phyloP scores from a whole-genome alignment of 1,140 invertebrate species.

The Carposina sasakii region DNA sequence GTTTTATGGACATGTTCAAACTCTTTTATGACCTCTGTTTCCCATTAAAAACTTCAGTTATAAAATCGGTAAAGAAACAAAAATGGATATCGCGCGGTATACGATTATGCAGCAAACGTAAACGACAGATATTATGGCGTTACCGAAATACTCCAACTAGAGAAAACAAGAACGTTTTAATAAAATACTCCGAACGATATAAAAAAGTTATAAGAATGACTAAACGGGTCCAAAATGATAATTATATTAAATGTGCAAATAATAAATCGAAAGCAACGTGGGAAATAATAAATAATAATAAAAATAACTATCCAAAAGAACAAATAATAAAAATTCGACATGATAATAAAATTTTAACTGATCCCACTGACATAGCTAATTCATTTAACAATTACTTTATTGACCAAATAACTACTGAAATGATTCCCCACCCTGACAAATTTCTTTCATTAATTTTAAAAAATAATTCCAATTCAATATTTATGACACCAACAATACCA shows the following conservation, averaged over 20 bases:
- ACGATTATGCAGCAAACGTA: background rate
- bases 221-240: constrained; percentile 3
- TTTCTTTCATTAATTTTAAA: too few relatives aligned
- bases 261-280: constrained; percentile 1
- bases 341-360: background rate
- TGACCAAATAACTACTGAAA: constrained; percentile 1
- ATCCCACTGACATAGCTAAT: constrained; percentile 2
- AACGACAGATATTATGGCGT: background rate
- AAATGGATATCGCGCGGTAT: constrained; percentile 7
- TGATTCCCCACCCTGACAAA: too few relatives aligned
- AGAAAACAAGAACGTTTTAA: background rate
- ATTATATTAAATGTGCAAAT: background rate
- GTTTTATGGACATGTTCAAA: constrained; percentile 4
- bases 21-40: constrained; percentile 10
- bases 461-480: too few relatives aligned
- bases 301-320: constrained; percentile 1
- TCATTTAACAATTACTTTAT: constrained; percentile 8
- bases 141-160: background rate
- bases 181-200: background rate
- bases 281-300: constrained; percentile 4
- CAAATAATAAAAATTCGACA: background rate
- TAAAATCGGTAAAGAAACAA: background rate
- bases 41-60: background rate
- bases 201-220: constrained; percentile 1
- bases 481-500: too few relatives aligned